A percentile compares a stretch with the other conserved stretches of the same genome.
Conservation (phyloP, 2,888 invertebrate genomes). For the Drosophila limbata region DNA sequence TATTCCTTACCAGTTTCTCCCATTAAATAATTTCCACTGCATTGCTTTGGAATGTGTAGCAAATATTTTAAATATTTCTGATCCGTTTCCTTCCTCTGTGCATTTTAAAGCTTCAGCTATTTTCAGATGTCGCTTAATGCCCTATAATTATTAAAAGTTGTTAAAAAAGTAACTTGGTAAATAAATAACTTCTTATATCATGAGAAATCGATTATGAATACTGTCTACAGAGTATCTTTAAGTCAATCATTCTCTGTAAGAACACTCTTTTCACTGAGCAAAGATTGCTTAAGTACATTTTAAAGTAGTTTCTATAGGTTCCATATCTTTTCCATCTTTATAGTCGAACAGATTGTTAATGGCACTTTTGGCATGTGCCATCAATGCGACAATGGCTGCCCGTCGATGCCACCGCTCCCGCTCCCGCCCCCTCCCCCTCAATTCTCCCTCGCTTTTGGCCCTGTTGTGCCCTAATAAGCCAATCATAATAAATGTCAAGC, state of each 20-base stretch:
- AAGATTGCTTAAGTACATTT: constrained; percentile 17
- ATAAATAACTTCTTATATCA: too few species aligned
- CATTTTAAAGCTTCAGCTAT: too few species aligned
- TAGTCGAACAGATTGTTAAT: constrained; percentile 42
- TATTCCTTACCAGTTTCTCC: background rate
- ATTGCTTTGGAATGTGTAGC: background rate
- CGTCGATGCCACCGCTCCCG: background rate
- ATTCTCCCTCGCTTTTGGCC: background rate
- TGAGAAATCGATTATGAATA: too few species aligned
- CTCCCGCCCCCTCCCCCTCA: background rate
- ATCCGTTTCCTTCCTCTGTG: background rate
- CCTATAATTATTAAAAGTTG: too few species aligned
- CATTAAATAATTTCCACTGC: background rate
- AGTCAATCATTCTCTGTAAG: background rate
- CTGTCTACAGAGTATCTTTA: background rate
- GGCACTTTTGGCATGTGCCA: constrained; percentile 44
- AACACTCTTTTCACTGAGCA: background rate
- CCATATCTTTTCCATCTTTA: constrained; percentile 13
- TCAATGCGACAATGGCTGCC: constrained; percentile 31
- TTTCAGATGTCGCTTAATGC: too few species aligned
- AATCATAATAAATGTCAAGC: constrained; percentile 81
- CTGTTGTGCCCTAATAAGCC: constrained; percentile 71
- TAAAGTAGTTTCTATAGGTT: constrained; percentile 7
- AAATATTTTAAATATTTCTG: background rate
- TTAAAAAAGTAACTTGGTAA: too few species aligned